Base-by-base conservation (phyloP, 1,140 invertebrate genomes). In the Zaprionus vittiger region DNA sequence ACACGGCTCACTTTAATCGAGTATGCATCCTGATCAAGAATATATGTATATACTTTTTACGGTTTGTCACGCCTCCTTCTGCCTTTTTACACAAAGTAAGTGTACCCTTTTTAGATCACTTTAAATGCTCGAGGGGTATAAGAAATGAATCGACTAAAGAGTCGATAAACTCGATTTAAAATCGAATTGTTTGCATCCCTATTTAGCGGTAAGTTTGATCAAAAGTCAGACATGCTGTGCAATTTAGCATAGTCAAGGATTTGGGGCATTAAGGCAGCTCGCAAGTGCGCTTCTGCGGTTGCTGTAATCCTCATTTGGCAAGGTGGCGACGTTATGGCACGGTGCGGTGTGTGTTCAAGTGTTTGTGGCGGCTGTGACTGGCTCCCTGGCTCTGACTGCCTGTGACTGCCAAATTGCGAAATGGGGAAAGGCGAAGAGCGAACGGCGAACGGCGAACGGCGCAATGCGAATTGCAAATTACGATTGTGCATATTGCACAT, bases 271-370 rank as follows among this genome's bases (percentile, higher is more conserved):
- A 47, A 47, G n/a, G n/a, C n/a, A 47, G 41, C 41, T 11, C 6
- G 41, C n/a, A 47, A 47, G 41, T 7, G n/a, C 41, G 6, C 6
- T 14, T 14, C 37, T 47, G 41, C 41, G 41, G 41, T 44, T 17
- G n/a, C 41, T 47, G 41, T 47, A 47, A 47, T 47, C 41, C 41
- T 47, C 41, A 20, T 47, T 47, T 47, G 41, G 41, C 41, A 47
- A 47, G 41, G 41, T 47, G 41, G 41, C n/a, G 41, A 47, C 41
- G 41, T 47, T 47, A 47, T 17, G 41, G 41, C 41, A 47, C n/a
- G 41, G n/a, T 17, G 41, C n/a, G n/a, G 14, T 38, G n/a, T 41
- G 38, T 41, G 38, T 44, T 6, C n/a, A 41, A 41, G 41, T 44
- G 41, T 5, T n/a, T 44, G 41, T 38, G 37, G 37, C 37, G 37